Evolutionary conservation across 53 echinoderm and acorn worm genomes (phyloP).

Genomic region (Temnopleurus reevesii): DNA sequence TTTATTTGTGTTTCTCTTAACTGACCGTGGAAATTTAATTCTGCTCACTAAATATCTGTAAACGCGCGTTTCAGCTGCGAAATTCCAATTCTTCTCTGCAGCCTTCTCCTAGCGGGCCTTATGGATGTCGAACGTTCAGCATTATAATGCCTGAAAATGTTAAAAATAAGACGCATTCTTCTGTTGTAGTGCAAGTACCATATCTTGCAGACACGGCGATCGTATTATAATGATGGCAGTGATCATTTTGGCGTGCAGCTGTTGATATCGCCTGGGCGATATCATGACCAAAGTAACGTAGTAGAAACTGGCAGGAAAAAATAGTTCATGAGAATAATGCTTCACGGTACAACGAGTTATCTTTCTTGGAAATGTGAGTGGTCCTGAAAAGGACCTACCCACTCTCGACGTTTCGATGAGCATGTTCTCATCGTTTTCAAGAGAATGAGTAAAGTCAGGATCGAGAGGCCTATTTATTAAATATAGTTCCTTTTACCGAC

Average conservation of each 20-base stretch:
- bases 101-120: not conserved
- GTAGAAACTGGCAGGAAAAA: no score
- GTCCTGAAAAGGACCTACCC: no score
- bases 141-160: not conserved
- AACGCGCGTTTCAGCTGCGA: not conserved
- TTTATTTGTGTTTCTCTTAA: not conserved
- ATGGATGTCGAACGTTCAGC: not conserved
- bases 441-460: no score
- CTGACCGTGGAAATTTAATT: conserved; percentile 1
- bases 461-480: no score
- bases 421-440: no score
- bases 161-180: not conserved
- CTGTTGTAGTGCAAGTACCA: not conserved
- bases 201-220: not conserved
- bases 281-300: no score
- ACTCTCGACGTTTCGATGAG: no score
- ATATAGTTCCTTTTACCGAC: no score
- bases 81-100: not conserved
- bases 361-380: no score
- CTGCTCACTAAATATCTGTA: not conserved
- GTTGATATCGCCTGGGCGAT: not conserved
- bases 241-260: not conserved
- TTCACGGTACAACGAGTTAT: no score
- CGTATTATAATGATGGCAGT: not conserved
- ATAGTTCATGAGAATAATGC: no score